A percentile compares a stretch with the other conserved stretches of the same genome.
Evolutionary conservation across 2,113 vertebrate genomes (phyloP).

Genomic region (Istiophorus platypterus): DNA sequence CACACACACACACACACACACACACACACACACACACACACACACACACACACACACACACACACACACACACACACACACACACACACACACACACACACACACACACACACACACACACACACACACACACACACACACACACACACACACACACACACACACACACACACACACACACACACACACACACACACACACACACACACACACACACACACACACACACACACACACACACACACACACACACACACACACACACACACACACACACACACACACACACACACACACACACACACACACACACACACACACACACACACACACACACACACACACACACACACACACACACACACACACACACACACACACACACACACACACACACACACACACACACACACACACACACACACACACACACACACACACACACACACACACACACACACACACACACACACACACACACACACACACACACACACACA

Average conservation of each 20-base stretch:
- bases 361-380: slow-evolving; percentile 14
- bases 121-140: slow-evolving; percentile 10
- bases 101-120: slow-evolving; percentile 7
- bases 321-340: slow-evolving; percentile 10
- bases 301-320: slow-evolving; percentile 7
- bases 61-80: slow-evolving; percentile 14
- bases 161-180: slow-evolving; percentile 14
- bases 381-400: neutral
- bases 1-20: slow-evolving; percentile 7
- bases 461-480: slow-evolving; percentile 14
- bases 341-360: neutral
- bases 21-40: slow-evolving; percentile 10
- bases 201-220: slow-evolving; percentile 7
- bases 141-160: neutral
- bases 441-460: neutral
- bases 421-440: slow-evolving; percentile 10
- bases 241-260: neutral
- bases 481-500: neutral
- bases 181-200: neutral
- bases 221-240: slow-evolving; percentile 10
- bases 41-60: neutral
- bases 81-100: neutral
- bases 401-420: slow-evolving; percentile 7
- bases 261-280: slow-evolving; percentile 14
- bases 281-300: neutral